Evolutionary conservation across 1,140 invertebrate genomes (phyloP), one percentile per base, ranked within the genome.

Genomic region (Colletes latitarsis): DNA sequence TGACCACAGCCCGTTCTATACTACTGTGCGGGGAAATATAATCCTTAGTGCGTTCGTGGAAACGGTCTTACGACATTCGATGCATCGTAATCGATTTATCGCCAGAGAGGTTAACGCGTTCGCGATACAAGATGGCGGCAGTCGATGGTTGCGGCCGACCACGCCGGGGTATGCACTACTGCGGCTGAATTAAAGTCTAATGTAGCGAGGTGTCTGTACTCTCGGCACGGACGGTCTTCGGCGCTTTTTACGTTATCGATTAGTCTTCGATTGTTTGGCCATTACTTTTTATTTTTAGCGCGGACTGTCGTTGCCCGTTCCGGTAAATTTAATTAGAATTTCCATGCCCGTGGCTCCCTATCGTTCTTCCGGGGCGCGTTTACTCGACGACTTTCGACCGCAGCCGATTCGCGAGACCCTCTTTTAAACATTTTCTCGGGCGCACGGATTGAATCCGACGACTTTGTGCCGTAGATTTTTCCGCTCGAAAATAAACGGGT

Each of bases 261-360:
- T 88, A 82, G 68, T 57, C 85, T 91, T 91, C 87, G 89, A 92
- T 91, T 89, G 82, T 89, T 89, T 77, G 74, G 75, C 84, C 82
- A 79, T 90, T 89, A 81, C 69, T 74, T 88, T 88, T 85, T 89
- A 87, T 91, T 91, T 92, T 90, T 90, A 90, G 86, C 75, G 66
- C 21, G 70, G 68, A 62, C 88, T 71, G 88, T 87, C 81, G 82
- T 82, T 82, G 86, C 17, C 83, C 83, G 84, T 86, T 87, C 82
- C 73, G 67, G 57, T 73, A 83, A 83, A 82, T 81, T 85, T 85
- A 88, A 87, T 89, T 88, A 81, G 58, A 77, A 88, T 86, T 83
- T 76, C 70, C 39, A 3, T 1, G 39, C 39, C 19, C 17, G 0
- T 1, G 41, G 12, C 10, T 55, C n/a, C 8, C 41, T 12, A 10